These are phyloP conservation scores for Turnix velox DNA, from an alignment of 2,113 vertebrate species.

Conservation along the genomic window DNA sequence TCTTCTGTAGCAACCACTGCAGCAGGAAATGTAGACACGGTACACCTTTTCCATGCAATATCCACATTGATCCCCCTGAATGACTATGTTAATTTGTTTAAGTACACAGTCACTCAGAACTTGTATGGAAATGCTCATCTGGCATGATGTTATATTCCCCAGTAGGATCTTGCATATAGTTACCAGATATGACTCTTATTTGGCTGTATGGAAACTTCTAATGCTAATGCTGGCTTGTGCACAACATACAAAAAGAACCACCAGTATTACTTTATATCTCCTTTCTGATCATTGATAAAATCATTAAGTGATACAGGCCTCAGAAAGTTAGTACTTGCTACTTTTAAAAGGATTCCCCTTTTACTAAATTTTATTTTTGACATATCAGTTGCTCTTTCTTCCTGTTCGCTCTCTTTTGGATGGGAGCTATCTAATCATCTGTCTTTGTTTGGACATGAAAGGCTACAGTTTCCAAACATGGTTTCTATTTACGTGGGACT, in stretches of 20 bases:
- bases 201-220: neutral
- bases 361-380: neutral
- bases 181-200: neutral
- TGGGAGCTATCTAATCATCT: neutral
- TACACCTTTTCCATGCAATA: neutral
- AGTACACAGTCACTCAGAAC: neutral
- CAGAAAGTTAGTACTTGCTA: neutral
- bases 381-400: neutral
- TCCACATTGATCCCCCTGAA: neutral
- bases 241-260: neutral
- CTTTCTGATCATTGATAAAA: neutral
- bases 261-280: neutral
- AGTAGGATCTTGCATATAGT: neutral
- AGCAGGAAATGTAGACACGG: neutral
- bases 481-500: neutral
- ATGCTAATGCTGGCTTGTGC: neutral
- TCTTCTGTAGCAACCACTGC: neutral
- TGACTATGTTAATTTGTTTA: neutral
- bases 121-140: neutral
- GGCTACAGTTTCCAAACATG: neutral
- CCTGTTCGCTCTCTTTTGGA: neutral
- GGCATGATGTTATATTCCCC: rapidly evolving
- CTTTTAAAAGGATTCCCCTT: neutral
- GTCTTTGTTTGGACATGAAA: conserved; percentile 1
- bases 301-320: neutral